Base-by-base conservation (phyloP, 2,888 invertebrate genomes). In the Ceratothoa steindachneri region DNA sequence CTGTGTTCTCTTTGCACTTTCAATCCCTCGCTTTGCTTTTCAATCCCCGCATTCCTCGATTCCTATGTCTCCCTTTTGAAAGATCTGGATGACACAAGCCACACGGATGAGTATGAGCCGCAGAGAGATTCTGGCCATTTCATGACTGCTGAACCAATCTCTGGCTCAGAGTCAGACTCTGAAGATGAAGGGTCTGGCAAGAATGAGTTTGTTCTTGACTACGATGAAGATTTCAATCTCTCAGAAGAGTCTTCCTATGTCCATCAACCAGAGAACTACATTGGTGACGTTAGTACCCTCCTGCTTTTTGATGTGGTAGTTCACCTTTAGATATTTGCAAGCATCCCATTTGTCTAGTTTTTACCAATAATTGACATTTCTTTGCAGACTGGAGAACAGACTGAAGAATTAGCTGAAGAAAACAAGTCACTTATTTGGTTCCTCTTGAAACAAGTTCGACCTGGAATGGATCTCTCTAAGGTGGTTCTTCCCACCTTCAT, bases 361-460 rank as follows among this genome's bases (percentile, higher is more conserved):
- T 9, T 41, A 15, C 15, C 5, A 65, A 22, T 65, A n/a, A 19
- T 24, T 65, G 22, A 7, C 27, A 3, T 19, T 28, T 27, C 9
- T 60, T n/a, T 68, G 69, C 69, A 78, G 90, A 89, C 89, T 22
- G 92, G 92, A 0, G 92, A 92, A 82, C 90, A 95, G 82, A 92
- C 95, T 1, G 93, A 96, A 83, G 96, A 95, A 83, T 89, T 97
- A 27, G 93, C 91, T 0, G 96, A 97, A 73, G 96, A 97, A 84
- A 95, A 97, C 86, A 96, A 95, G 85, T 94, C 94, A 22, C 87
- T 97, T 60, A 91, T 97, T 81, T 97, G 97, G 96, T 93, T 92
- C 83, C 87, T 97, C 52, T 88, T 97, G 82, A 97, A 97, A 85
- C 97, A 97, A 88, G 86, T 95, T 41, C 88, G 95, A 19, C 95